Conservation (phyloP, 1,140 invertebrate species). For the Drosophila nikananu region DNA sequence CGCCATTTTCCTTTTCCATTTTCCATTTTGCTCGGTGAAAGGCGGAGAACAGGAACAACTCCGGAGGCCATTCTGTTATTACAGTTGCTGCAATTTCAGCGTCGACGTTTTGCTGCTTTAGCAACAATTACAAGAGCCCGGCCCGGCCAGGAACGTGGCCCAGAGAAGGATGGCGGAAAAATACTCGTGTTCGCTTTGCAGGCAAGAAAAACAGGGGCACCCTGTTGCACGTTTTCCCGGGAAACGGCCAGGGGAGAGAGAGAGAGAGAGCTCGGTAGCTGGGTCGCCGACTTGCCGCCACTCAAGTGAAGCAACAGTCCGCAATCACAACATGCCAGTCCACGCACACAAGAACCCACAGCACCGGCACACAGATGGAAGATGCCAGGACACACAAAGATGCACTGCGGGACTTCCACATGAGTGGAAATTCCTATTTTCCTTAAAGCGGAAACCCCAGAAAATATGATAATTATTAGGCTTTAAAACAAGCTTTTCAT, state of each 20-base stretch:
- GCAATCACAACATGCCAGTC: slow-evolving; percentile 67
- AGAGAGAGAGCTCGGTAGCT: slow-evolving; percentile 18
- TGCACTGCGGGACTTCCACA: background rate
- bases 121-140: slow-evolving; percentile 68
- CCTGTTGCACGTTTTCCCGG: slow-evolving; percentile 48
- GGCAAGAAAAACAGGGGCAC: slow-evolving; percentile 54
- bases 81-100: slow-evolving; percentile 79
- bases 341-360: slow-evolving; percentile 22
- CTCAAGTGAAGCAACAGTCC: slow-evolving; percentile 75
- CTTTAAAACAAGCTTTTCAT: background rate
- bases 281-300: slow-evolving; percentile 62
- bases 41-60: slow-evolving; percentile 62
- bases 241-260: background rate
- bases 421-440: background rate
- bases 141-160: slow-evolving; percentile 32
- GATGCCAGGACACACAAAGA: slow-evolving; percentile 5
- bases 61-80: slow-evolving; percentile 78
- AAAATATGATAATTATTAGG: too few relatives aligned
- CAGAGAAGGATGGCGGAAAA: slow-evolving; percentile 33
- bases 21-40: slow-evolving; percentile 8
- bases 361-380: background rate
- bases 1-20: slow-evolving; percentile 27
- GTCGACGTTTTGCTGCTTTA: slow-evolving; percentile 66
- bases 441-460: background rate
- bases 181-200: slow-evolving; percentile 2